Conservation (phyloP, 1,140 invertebrate genomes). For the Leptinotarsa texana region DNA sequence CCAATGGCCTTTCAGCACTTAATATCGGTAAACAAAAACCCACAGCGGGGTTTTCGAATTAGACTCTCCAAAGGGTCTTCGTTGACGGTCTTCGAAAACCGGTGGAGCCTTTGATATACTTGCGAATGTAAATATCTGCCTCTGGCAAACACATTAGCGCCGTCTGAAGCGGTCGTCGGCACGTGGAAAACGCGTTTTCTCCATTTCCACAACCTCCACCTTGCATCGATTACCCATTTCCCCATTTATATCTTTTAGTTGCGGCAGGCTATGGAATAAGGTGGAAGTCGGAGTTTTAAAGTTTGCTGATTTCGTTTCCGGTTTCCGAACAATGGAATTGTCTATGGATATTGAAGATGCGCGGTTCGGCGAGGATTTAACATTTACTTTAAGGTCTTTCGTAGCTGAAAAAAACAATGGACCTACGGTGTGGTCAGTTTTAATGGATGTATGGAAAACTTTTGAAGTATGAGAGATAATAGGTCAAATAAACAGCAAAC, state of each 20-base stretch:
- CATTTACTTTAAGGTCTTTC: no score
- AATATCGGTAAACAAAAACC: background rate
- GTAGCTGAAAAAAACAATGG: no score
- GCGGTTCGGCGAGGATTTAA: no score
- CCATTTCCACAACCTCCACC: background rate
- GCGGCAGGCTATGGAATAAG: background rate
- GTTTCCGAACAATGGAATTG: background rate
- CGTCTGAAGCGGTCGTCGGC: background rate
- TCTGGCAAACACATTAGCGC: background rate
- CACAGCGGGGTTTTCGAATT: background rate
- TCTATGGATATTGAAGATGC: background rate
- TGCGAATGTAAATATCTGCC: constrained; percentile 1
- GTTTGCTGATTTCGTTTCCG: background rate
- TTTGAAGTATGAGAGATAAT: no score
- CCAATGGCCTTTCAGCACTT: background rate
- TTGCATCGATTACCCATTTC: constrained; percentile 3
- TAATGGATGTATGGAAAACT: no score
- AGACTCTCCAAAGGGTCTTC: background rate
- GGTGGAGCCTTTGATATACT: background rate
- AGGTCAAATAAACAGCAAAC: no score
- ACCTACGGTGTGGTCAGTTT: no score
- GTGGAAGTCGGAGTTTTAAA: background rate
- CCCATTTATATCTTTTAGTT: background rate
- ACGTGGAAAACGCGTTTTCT: background rate
- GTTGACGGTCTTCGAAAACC: background rate